These are phyloP conservation scores for Synanthedon andrenaeformis DNA, from an alignment of 2,888 invertebrate genomes.

Conservation along the genomic window DNA sequence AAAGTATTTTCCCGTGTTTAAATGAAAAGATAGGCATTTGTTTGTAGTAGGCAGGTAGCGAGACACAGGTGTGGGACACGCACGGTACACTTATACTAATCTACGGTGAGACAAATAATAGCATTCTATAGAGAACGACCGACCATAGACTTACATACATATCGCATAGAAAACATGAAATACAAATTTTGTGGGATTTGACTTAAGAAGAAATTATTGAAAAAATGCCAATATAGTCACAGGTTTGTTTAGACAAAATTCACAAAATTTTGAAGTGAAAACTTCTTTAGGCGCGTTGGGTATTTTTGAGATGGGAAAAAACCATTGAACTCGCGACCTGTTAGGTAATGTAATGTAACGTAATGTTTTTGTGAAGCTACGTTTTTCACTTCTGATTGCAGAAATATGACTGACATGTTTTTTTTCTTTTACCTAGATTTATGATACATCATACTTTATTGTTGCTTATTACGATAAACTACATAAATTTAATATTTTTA, in stretches of 20 bases:
- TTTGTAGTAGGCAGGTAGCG: neutral
- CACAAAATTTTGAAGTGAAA: no score
- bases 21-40: neutral
- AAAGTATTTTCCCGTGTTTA: neutral
- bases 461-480: no score
- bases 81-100: constrained; percentile 47
- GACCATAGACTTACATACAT: constrained; percentile 8
- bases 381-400: no score
- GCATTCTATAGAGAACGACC: constrained; percentile 28
- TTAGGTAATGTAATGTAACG: no score
- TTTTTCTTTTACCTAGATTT: no score
- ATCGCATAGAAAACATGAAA: neutral
- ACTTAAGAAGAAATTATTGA: neutral
- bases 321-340: no score
- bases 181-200: neutral
- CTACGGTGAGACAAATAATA: constrained; percentile 56
- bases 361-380: no score
- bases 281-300: no score
- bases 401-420: no score
- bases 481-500: neutral
- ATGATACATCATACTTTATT: no score
- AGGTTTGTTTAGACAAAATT: neutral
- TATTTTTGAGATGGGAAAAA: no score
- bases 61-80: constrained; percentile 37
- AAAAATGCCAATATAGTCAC: neutral